These are phyloP conservation scores for Frankliniella intonsa DNA, from an alignment of 2,888 invertebrate genomes.

Conservation along the genomic window DNA sequence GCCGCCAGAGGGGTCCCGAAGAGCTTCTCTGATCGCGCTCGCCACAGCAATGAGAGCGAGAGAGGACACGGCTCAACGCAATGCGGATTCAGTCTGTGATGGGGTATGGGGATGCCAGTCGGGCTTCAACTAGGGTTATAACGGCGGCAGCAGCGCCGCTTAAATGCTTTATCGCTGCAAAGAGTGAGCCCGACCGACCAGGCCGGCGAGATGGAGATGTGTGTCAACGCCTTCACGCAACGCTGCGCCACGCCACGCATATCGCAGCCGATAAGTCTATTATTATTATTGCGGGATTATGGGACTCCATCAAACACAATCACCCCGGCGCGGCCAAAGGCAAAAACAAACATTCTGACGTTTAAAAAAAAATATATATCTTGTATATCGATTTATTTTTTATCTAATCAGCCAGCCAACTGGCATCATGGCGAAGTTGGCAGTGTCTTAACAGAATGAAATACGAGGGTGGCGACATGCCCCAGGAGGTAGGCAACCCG, in stretches of 20 bases:
- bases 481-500: too few relatives aligned
- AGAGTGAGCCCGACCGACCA: neutral
- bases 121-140: too few relatives aligned
- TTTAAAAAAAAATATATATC: too few relatives aligned
- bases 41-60: too few relatives aligned
- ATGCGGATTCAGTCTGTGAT: too few relatives aligned
- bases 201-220: neutral
- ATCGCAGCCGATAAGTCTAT: neutral
- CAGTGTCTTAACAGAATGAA: too few relatives aligned
- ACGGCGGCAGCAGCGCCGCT: neutral
- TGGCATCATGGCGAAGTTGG: neutral
- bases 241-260: neutral
- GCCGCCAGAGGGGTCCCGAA: too few relatives aligned
- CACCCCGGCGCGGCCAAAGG: neutral
- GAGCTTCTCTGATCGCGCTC: too few relatives aligned
- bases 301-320: neutral
- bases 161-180: neutral
- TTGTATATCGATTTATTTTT: neutral
- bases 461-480: too few relatives aligned
- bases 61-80: too few relatives aligned
- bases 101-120: too few relatives aligned
- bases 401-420: neutral
- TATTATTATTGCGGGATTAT: neutral
- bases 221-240: constrained; percentile 18
- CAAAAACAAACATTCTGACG: neutral